phyloP scores from a whole-genome alignment of 2,888 invertebrate species.

The Plebejus melissa region DNA sequence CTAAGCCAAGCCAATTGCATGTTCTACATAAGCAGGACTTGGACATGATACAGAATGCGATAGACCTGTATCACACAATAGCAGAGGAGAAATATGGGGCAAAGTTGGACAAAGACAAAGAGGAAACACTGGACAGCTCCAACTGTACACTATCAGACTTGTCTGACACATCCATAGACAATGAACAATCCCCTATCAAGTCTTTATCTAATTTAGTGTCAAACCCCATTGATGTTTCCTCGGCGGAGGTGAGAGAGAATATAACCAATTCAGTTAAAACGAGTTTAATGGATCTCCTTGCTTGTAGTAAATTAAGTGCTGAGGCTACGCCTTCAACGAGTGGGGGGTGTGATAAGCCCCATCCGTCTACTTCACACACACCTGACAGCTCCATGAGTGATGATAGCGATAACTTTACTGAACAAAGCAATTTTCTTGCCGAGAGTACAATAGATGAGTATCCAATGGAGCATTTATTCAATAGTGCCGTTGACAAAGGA shows the following conservation, averaged over 20 bases:
- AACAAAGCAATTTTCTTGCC: conserved; percentile 71
- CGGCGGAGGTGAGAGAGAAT: conserved; percentile 51
- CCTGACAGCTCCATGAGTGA: conserved; percentile 70
- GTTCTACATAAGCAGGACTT: conserved; percentile 62
- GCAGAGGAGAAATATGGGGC: conserved; percentile 62
- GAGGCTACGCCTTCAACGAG: conserved; percentile 60
- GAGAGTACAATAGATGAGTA: conserved; percentile 74
- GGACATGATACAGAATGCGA: conserved; percentile 71
- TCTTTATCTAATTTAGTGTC: conserved; percentile 82
- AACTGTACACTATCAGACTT: conserved; percentile 60
- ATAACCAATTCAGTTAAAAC: conserved; percentile 63
- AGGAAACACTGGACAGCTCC: conserved; percentile 54
- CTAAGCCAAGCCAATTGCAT: conserved; percentile 45
- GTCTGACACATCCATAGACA: conserved; percentile 57
- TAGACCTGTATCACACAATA: conserved; percentile 66
- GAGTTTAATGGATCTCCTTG: conserved; percentile 67
- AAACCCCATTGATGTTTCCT: conserved; percentile 66
- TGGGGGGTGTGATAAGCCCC: conserved; percentile 55
- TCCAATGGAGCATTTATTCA: conserved; percentile 74
- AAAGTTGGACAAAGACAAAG: conserved; percentile 51
- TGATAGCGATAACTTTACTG: conserved; percentile 69
- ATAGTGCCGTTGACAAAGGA: conserved; percentile 72
- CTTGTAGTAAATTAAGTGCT: conserved; percentile 56
- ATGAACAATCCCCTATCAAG: conserved; percentile 80
- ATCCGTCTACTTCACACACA: conserved; percentile 55